Evolutionary conservation across 2,113 vertebrate species (phyloP).

Genomic region (Chrysemys picta): DNA sequence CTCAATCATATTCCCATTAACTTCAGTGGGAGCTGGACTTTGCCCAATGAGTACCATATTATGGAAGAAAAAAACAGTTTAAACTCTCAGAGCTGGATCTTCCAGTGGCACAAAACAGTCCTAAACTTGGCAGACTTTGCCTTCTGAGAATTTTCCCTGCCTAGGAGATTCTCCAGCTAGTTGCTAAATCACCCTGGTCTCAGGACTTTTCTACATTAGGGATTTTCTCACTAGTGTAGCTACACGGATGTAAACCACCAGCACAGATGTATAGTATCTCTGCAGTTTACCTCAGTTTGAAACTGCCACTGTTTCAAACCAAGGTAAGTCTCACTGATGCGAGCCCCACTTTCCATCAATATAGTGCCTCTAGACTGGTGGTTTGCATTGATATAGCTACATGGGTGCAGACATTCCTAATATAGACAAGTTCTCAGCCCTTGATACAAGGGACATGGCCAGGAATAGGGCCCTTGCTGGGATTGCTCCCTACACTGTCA

Average conservation of each 20-base stretch:
- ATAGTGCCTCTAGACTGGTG: background rate
- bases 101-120: too few relatives aligned
- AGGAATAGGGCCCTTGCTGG: background rate
- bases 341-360: background rate
- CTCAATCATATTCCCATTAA: too few relatives aligned
- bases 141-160: too few relatives aligned
- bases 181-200: background rate
- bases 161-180: too few relatives aligned
- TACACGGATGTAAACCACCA: background rate
- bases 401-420: background rate
- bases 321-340: background rate
- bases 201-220: background rate
- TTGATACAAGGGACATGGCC: background rate
- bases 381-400: background rate
- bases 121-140: too few relatives aligned
- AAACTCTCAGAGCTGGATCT: too few relatives aligned
- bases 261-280: background rate
- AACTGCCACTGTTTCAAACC: background rate
- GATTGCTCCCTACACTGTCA: background rate
- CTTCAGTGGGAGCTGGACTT: too few relatives aligned
- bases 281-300: background rate
- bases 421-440: background rate
- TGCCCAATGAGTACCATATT: too few relatives aligned
- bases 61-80: too few relatives aligned
- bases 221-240: background rate